Base-by-base conservation (phyloP, 2,797 vertebrate species). In the Huso huso region DNA sequence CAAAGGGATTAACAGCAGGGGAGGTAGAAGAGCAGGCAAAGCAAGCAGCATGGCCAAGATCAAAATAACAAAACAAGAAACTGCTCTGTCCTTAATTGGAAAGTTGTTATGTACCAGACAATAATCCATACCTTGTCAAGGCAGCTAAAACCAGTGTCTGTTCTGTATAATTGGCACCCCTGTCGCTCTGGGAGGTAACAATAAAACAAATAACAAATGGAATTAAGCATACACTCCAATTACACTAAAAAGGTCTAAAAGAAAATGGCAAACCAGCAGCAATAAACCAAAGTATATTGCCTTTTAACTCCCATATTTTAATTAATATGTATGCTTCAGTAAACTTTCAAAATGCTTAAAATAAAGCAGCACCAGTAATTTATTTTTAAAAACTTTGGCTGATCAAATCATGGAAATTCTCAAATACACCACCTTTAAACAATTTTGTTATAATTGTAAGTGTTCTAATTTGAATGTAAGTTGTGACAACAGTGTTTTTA, bases 31-130 rank as follows among this genome's bases (percentile, higher is more conserved):
- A 55, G 53, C 53, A 55, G 53, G 6, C 53, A 10, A 10, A 55
- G 53, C 9, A 55, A 55, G 10, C 6, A n/a, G 53, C 53, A 55
- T 55, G n/a, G 9, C 53, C 53, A 55, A 55, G 6, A n/a, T 55
- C 53, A 55, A 55, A 55, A 55, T n/a, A n/a, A 55, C 53, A 55
- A 55, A 55, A n/a, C 53, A 55, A 6, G 53, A 6, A 4, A 55
- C 53, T 55, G 53, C 53, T 55, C 53, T 55, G 53, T n/a, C 53
- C n/a, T 10, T 55, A 55, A 55, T 55, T 55, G 53, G 53, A 55
- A 55, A 6, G 53, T 55, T 10, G 9, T 9, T 55, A n/a, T 37
- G 37, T 37, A 5, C 37, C 3, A 37, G 37, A 37, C 37, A 37
- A 37, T 55, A 55, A 55, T 55, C 53, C 53, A 55, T 55, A 9